Base-by-base conservation (phyloP, 1,140 invertebrate species). In the Lutraria rhynchaena region DNA sequence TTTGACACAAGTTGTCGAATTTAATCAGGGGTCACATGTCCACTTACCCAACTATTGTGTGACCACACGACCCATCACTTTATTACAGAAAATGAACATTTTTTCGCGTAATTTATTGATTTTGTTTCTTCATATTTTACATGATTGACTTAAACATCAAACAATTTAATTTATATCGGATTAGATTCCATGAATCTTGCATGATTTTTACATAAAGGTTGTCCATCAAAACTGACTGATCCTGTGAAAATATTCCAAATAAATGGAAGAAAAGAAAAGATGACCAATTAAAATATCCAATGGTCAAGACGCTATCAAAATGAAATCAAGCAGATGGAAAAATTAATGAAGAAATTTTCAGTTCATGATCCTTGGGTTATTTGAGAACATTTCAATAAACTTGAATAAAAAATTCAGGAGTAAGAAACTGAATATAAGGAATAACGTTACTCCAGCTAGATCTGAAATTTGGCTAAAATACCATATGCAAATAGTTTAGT, bases 161-260 rank as follows among this genome's bases (percentile, higher is more conserved):
- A 77, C 63, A 51, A 3, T 77, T 77, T 55, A 77, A 77, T 77
- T 77, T 77, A 77, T 77, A 60, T 55, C 19, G 63, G 75, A 67
- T 77, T 77, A 65, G 60, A n/a, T 11, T 46, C 27, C 22, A 11
- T 29, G 41, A 60, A 58, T 53, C 11, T 67, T 29, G 60, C 49
- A 61, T 63, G 58, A 63, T 77, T 77, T 67, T 75, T 65, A 55
- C 75, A 77, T 67, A 65, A 63, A 49, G 51, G 35, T 22, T 61
- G 60, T 55, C 22, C 41, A 46, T 61, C 37, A 41, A 41, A 15
- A 15, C 5, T 41, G 15, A 41, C 5, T 5, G 37, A 41, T 15
- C 15, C 37, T 7, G 37, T 5, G 15, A 15, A 7, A 41, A 7
- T 7, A 41, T 41, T 41, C 37, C 37, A 41, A 41, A 41, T 41